phyloP scores from a whole-genome alignment of 30 jellyfish, hydroid and myxozoan genomes.

The Chironex yamaguchii region DNA sequence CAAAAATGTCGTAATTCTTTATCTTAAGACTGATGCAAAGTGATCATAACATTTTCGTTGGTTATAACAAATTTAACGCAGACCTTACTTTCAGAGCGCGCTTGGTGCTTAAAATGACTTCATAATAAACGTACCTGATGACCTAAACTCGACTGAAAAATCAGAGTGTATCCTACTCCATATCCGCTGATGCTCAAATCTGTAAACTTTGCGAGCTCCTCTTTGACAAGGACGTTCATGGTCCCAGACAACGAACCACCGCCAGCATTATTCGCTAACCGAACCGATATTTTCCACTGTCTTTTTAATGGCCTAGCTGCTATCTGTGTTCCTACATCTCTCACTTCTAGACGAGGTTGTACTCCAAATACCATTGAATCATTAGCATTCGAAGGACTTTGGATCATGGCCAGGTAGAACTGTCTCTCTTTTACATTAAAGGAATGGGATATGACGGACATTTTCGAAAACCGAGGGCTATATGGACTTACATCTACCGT shows the following conservation, averaged over 20 bases:
- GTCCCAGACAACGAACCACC: slow-evolving; percentile 69
- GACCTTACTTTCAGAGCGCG: not conserved
- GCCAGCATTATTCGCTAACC: slow-evolving; percentile 29
- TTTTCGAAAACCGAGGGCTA: slow-evolving; percentile 50
- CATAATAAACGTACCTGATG: slow-evolving; percentile 48
- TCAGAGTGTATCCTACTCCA: slow-evolving; percentile 81
- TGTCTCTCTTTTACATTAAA: slow-evolving; percentile 71
- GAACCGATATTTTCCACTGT: slow-evolving; percentile 71
- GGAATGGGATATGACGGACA: slow-evolving; percentile 65
- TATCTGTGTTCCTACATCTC: slow-evolving; percentile 77
- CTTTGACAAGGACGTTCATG: not conserved
- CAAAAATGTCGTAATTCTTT: no score
- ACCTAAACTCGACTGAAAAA: slow-evolving; percentile 66
- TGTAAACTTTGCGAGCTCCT: slow-evolving; percentile 63
- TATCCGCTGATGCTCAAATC: slow-evolving; percentile 61
- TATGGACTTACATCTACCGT: slow-evolving; percentile 57
- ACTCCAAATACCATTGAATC: slow-evolving; percentile 76
- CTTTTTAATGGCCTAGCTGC: slow-evolving; percentile 76
- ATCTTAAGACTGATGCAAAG: not conserved
- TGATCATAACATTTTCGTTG: no score
- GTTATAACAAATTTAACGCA: no score
- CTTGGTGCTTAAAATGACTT: not conserved
- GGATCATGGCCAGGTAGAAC: slow-evolving; percentile 70
- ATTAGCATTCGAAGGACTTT: slow-evolving; percentile 66
- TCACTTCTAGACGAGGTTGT: slow-evolving; percentile 81